Base-by-base conservation (phyloP, 1,140 invertebrate species). In the Drosophila micromelanica region DNA sequence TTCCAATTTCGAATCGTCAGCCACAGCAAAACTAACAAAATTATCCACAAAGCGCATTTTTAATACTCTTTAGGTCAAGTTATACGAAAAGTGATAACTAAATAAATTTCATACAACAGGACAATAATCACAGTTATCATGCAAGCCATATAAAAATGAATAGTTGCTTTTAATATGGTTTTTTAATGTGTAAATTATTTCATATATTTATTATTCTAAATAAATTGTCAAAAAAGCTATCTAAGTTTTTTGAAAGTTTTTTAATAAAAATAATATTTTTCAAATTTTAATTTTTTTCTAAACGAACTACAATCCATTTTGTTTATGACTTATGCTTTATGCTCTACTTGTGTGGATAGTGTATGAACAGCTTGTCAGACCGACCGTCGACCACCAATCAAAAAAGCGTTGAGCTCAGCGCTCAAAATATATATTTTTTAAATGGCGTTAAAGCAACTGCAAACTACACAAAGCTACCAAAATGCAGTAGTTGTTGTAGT, bases 371-470 rank as follows among this genome's bases (percentile, higher is more conserved):
- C 38, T 67, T 59, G 69, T 67, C 62, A 59, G 54, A 37, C 15
- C 45, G 13, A 38, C 12, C 5, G 54, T 9, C 62, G 46, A 68
- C 63, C 78, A 73, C 55, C 78, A 87, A 82, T 87, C 78, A 70
- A 89, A 89, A 56, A 82, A 67, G 20, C 57, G 81, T 85, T 46
- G 69, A 71, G 77, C 77, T 86, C 69, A 86, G 76, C 72, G 46
- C 32, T 20, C 37, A 62, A 78, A 77, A 63, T 71, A 51, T 57
- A 73, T 63, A 35, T 35, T 57, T 35, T 57, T 51, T 78, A 78
- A 86, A 76, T 73, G 65, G 51, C 71, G 68, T 67, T 63, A 76
- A 78, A 74, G 70, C 75, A 54, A 60, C 52, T 59, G 32, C 56
- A 32, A 37, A 71, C 43, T 60, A 38, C 35, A 61, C 65, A 74